Percentiles rank a stretch among this genome's conserved stretches.
These are phyloP conservation scores for Athalia circularis DNA, from an alignment of 2,888 invertebrate genomes.

Conservation along the genomic window DNA sequence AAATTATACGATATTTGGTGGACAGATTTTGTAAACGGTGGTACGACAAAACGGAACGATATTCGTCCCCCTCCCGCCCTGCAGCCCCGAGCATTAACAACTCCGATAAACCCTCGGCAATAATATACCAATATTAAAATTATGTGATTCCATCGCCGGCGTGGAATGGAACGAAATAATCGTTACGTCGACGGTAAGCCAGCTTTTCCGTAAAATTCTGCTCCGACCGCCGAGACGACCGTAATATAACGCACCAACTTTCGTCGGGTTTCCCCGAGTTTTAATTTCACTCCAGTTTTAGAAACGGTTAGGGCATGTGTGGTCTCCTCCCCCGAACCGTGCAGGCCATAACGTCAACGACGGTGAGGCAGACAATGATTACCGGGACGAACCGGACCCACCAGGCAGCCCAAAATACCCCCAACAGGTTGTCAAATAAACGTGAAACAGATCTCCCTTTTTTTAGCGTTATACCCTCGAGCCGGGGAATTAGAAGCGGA, in stretches of 20 bases:
- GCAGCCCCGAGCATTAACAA: not conserved
- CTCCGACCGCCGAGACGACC: too few species aligned
- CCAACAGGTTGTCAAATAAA: constrained; percentile 44
- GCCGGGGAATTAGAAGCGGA: not conserved
- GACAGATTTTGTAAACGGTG: not conserved
- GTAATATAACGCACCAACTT: not conserved
- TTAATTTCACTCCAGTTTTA: constrained; percentile 9
- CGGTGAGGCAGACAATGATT: constrained; percentile 14
- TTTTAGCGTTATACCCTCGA: not conserved
- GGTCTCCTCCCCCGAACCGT: not conserved
- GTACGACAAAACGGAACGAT: not conserved
- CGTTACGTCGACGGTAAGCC: not conserved
- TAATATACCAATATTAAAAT: constrained; percentile 5
- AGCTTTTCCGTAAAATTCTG: not conserved
- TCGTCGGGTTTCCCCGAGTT: not conserved
- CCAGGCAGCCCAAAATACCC: constrained; percentile 27
- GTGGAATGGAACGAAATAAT: not conserved
- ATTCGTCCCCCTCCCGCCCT: not conserved
- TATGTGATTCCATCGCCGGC: not conserved
- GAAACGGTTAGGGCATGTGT: constrained; percentile 1
- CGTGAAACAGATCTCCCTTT: not conserved
- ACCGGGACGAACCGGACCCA: constrained; percentile 17
- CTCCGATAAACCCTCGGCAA: not conserved
- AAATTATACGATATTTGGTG: constrained; percentile 11
- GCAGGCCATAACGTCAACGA: not conserved